phyloP scores from a whole-genome alignment of 2,888 invertebrate genomes.

The Mythimna lalbum region DNA sequence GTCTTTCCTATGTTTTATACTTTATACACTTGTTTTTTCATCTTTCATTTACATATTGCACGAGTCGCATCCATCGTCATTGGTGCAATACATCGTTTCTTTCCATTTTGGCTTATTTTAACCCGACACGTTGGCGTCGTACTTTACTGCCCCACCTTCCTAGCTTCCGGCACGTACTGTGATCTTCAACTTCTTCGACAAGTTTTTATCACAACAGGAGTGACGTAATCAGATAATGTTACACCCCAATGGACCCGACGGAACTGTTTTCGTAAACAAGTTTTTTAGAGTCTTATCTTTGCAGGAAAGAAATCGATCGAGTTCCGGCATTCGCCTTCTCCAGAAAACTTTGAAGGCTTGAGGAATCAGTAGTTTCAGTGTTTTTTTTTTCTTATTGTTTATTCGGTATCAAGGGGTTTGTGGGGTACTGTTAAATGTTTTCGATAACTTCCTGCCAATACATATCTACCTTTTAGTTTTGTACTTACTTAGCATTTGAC shows the following conservation, averaged over 20 bases:
- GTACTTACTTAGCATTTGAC: background rate
- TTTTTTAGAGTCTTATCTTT: conserved; percentile 69
- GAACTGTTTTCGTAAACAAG: conserved; percentile 67
- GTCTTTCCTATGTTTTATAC: background rate
- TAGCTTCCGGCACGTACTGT: conserved; percentile 21
- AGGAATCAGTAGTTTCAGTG: conserved; percentile 13
- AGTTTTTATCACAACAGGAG: conserved; percentile 41
- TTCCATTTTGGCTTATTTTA: background rate
- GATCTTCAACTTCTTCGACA: conserved; percentile 31
- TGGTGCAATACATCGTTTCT: background rate
- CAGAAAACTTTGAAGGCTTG: conserved; percentile 48
- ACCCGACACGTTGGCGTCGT: background rate
- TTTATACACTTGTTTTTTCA: background rate
- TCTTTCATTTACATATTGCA: background rate
- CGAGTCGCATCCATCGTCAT: background rate
- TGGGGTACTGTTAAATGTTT: no score
- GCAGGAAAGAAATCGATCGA: conserved; percentile 65
- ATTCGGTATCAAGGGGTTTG: background rate
- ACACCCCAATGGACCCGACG: conserved; percentile 67
- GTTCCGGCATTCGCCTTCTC: conserved; percentile 51
- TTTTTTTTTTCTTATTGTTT: conserved; percentile 10
- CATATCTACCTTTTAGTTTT: no score
- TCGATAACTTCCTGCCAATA: no score
- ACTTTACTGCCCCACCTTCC: background rate
- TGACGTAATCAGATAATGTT: conserved; percentile 68